Base-by-base conservation (phyloP, 1,140 invertebrate genomes). In the Diorhabda carinulata region DNA sequence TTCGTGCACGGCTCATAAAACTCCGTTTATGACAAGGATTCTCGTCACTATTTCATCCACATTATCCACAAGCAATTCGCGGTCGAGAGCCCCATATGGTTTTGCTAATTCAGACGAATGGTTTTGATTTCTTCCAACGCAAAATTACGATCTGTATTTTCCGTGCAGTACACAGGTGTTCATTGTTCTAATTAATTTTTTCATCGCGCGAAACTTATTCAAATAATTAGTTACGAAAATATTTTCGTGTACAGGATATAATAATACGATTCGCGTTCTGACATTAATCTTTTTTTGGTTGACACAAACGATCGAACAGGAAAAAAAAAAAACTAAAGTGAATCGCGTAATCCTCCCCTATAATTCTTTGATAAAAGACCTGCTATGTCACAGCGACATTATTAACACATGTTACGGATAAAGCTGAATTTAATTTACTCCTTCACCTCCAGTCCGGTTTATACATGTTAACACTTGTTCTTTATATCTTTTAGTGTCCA, bases 321-420 rank as follows among this genome's bases (percentile, higher is more conserved):
- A 70, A 60, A 25, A 59, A 60, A 60, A 60, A 60, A 9, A 2
- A 70, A 68, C 71, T 73, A 73, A 68, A 74, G 74, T 25, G 25
- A 25, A 25, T 25, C 25, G 25, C 71, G 72, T 77, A 75, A 74
- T 75, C 71, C 66, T 63, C 69, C 69, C 69, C 65, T 70, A 67
- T 10, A 60, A 25, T 42, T 7, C 59, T 6, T 7, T 40, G 7
- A 72, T 70, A 66, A 66, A 73, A 71, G 47, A 73, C 70, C 58
- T 70, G 68, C 68, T 52, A 58, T 72, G 77, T 78, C 74, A 74
- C 76, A 71, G 73, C 76, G 43, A 52, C 47, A 52, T 74, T 25
- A 59, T 69, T 68, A 74, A 77, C 74, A 77, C 76, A 74, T 76
- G 76, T 76, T 74, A 58, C 57, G 59, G 70, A 75, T 75, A 73